A percentile compares a stretch with the other conserved stretches of the same genome.
These are phyloP conservation scores for Champsocephalus esox DNA, from an alignment of 2,797 vertebrate species.

Conservation along the genomic window DNA sequence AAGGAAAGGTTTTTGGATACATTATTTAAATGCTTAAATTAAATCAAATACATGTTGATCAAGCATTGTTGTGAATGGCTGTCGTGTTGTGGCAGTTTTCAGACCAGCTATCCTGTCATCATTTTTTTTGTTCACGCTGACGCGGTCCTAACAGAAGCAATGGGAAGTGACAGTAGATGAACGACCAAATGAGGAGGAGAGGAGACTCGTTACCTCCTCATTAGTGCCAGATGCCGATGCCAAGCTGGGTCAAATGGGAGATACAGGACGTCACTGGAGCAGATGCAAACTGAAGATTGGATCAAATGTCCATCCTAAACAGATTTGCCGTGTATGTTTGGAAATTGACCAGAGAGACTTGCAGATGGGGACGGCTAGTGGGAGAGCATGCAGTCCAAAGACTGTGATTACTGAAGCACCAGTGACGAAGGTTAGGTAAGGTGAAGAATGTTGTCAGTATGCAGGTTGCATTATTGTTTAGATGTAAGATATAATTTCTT, in stretches of 20 bases:
- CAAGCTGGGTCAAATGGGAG: constrained; percentile 61
- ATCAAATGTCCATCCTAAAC: constrained; percentile 78
- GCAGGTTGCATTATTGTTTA: constrained; percentile 10
- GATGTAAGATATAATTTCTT: constrained; percentile 9
- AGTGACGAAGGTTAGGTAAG: constrained; percentile 36
- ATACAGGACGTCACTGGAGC: constrained; percentile 65
- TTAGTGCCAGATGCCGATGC: constrained; percentile 80
- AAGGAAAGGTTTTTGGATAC: constrained; percentile 4
- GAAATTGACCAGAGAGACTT: constrained; percentile 52
- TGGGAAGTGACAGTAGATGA: constrained; percentile 69
- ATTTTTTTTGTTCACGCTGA: constrained; percentile 64
- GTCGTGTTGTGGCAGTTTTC: constrained; percentile 5
- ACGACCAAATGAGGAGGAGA: constrained; percentile 66
- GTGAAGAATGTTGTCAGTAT: constrained; percentile 28
- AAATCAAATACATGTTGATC: constrained; percentile 2
- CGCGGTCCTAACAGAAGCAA: constrained; percentile 33
- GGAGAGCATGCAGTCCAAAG: constrained; percentile 17
- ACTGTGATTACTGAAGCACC: constrained; percentile 9
- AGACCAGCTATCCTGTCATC: constrained; percentile 57
- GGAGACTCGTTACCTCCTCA: constrained; percentile 79
- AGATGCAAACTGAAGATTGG: constrained; percentile 77
- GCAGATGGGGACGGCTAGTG: constrained; percentile 30
- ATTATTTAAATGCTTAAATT: neutral
- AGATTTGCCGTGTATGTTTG: constrained; percentile 71
- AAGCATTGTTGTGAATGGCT: constrained; percentile 39